Percentiles rank a stretch among this genome's conserved stretches.
phyloP scores from a whole-genome alignment of 2,888 invertebrate genomes.

The Lottia scabra region DNA sequence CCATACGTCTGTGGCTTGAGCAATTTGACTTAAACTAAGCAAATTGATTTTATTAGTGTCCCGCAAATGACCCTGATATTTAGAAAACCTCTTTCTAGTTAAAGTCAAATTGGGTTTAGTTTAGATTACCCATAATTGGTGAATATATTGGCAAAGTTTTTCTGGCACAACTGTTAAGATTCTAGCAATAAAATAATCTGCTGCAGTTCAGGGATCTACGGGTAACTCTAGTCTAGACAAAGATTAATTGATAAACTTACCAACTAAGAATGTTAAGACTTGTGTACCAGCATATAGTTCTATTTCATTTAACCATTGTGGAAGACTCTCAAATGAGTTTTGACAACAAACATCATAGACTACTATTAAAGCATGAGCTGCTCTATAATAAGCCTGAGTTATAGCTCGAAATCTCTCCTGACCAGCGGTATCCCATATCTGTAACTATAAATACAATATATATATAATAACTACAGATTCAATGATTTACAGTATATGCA shows the following conservation, averaged over 20 bases:
- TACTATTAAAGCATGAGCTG: constrained; percentile 95
- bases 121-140: too few relatives aligned
- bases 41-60: too few relatives aligned
- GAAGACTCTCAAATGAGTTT: constrained; percentile 96
- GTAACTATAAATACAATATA: constrained; percentile 76
- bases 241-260: constrained; percentile 72
- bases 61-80: too few relatives aligned
- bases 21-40: too few relatives aligned
- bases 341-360: constrained; percentile 98
- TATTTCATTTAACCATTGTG: constrained; percentile 97
- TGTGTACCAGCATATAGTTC: constrained; percentile 97
- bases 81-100: too few relatives aligned
- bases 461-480: not conserved
- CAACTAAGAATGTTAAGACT: constrained; percentile 93
- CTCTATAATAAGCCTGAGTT: constrained; percentile 97
- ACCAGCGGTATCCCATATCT: constrained; percentile 99
- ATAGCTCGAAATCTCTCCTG: constrained; percentile 96
- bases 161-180: too few relatives aligned
- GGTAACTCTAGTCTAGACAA: not conserved
- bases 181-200: too few relatives aligned
- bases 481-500: too few relatives aligned
- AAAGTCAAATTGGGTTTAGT: too few relatives aligned
- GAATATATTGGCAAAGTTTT: too few relatives aligned
- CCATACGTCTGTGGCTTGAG: too few relatives aligned
- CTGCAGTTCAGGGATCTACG: too few relatives aligned